Conservation (phyloP, 2,113 vertebrate genomes). For the Plecotus auritus region DNA sequence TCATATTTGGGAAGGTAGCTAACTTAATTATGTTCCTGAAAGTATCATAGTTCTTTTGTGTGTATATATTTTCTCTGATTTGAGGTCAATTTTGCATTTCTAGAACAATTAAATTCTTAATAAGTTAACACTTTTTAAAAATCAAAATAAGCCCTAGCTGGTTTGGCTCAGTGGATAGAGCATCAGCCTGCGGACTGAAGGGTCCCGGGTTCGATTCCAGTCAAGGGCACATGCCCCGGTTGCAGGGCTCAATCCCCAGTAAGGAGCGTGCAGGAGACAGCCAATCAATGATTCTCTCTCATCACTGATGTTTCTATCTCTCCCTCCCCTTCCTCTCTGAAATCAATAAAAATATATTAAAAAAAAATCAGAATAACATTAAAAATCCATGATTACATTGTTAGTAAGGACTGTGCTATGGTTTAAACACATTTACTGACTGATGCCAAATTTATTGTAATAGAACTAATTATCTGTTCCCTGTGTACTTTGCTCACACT, state of each 20-base stretch:
- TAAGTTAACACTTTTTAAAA: background rate
- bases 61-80: background rate
- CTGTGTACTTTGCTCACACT: background rate
- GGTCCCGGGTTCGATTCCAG: no score
- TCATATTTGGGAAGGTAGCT: background rate
- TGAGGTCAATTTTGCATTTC: slow-evolving; percentile 21
- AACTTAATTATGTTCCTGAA: background rate
- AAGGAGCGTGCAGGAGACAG: no score
- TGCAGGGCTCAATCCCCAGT: no score
- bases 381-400: background rate
- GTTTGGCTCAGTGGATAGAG: no score
- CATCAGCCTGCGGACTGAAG: no score
- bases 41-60: background rate
- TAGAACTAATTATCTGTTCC: background rate
- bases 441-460: slow-evolving; percentile 7
- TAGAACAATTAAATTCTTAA: background rate
- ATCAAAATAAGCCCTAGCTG: no score
- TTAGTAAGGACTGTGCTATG: background rate
- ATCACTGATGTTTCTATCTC: no score
- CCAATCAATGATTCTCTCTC: no score
- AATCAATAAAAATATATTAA: no score
- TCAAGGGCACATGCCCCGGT: no score
- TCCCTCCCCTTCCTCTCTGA: no score
- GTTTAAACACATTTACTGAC: background rate
- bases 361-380: background rate